A percentile compares a stretch with the other conserved stretches of the same genome.
Conservation (phyloP, 2,888 invertebrate genomes). For the Congeria kusceri region DNA sequence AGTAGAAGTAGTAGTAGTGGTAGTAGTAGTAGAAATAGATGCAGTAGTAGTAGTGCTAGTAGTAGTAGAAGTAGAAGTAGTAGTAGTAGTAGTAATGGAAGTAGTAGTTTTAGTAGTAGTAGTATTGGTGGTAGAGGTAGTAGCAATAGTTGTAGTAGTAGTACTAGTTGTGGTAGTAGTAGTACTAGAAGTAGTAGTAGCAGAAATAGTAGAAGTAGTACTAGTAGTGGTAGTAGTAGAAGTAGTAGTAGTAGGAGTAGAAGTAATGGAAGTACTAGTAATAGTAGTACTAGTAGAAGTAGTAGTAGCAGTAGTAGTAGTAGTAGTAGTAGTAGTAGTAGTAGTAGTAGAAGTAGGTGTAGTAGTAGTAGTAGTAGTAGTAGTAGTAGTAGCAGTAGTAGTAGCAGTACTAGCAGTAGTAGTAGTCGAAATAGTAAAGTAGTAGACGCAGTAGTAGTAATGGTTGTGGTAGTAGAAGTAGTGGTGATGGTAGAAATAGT, state of each 20-base stretch:
- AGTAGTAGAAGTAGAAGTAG: not conserved
- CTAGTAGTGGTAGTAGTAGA: not conserved
- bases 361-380: not conserved
- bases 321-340: slow-evolving; percentile 3
- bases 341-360: slow-evolving; percentile 2
- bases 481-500: not conserved
- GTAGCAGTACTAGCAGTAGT: not conserved
- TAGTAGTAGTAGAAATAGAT: no score
- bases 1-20: no score
- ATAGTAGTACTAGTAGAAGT: not conserved
- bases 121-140: not conserved
- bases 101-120: not conserved
- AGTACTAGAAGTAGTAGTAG: not conserved
- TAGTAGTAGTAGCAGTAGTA: not conserved
- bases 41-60: not conserved
- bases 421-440: not conserved
- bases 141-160: not conserved
- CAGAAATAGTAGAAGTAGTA: not conserved
- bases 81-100: not conserved
- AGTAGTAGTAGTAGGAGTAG: not conserved
- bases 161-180: not conserved
- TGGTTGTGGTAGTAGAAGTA: not conserved
- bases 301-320: slow-evolving; percentile 7
- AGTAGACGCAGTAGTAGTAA: no score
- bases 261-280: not conserved